A percentile compares a stretch with the other conserved stretches of the same genome.
phyloP scores from a whole-genome alignment of 2,888 invertebrate species.

The Epirrhoe alternata region DNA sequence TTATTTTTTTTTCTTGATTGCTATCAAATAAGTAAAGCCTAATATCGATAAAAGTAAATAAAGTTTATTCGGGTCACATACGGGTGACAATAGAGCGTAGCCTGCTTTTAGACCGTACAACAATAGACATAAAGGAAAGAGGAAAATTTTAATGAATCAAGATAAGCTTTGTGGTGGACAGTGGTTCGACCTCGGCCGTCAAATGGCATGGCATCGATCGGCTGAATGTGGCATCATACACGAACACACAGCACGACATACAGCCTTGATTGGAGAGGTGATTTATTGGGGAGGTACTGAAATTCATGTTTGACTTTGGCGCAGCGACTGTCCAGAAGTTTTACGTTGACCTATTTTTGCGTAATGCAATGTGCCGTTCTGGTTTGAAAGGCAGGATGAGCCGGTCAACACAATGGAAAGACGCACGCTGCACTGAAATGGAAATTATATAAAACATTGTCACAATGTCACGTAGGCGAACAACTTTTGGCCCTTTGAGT shows the following conservation, averaged over 20 bases:
- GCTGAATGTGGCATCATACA: slow-evolving; percentile 62
- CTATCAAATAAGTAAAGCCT: neutral
- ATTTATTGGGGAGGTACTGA: slow-evolving; percentile 10
- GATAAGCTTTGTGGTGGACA: slow-evolving; percentile 81
- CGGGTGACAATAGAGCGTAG: slow-evolving; percentile 68
- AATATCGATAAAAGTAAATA: slow-evolving; percentile 43
- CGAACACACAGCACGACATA: slow-evolving; percentile 50
- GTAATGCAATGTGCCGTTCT: slow-evolving; percentile 3
- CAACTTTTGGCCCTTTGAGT: neutral
- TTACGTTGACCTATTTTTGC: neutral
- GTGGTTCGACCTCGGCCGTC: slow-evolving; percentile 82
- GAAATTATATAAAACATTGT: slow-evolving; percentile 2
- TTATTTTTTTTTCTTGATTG: neutral
- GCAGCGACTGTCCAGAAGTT: neutral
- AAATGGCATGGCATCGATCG: slow-evolving; percentile 79
- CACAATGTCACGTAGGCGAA: slow-evolving; percentile 2
- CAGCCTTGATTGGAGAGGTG: slow-evolving; percentile 35
- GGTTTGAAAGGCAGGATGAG: slow-evolving; percentile 11
- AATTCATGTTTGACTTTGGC: slow-evolving; percentile 14
- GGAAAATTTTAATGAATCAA: slow-evolving; percentile 75
- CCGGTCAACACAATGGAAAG: slow-evolving; percentile 12
- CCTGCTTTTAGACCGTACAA: slow-evolving; percentile 66
- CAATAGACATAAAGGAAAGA: slow-evolving; percentile 67
- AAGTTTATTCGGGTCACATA: slow-evolving; percentile 77
- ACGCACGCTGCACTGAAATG: neutral